These are phyloP conservation scores for Mormyrops attenuatus DNA, from an alignment of 2,797 vertebrate genomes.

Conservation along the genomic window DNA sequence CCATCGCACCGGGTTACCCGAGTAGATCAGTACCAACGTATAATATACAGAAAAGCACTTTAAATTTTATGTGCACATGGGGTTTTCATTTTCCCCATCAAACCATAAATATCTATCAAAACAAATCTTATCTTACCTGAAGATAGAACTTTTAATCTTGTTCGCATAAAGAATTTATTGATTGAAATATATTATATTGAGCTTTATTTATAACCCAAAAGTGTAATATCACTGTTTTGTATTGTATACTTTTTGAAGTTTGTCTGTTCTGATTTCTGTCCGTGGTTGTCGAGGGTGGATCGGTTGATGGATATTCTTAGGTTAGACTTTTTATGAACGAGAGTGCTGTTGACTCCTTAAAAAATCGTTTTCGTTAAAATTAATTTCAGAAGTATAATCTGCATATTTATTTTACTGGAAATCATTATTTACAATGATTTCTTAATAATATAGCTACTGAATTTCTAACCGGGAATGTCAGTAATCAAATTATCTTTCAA, in stretches of 20 bases:
- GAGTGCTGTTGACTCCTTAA: slow-evolving; percentile 10
- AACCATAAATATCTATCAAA: slow-evolving; percentile 5
- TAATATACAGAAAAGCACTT: slow-evolving; percentile 37
- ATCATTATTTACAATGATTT: slow-evolving; percentile 1
- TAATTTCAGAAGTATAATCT: background rate
- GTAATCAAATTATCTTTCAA: background rate
- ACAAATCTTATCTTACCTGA: slow-evolving; percentile 6
- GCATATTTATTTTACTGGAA: slow-evolving; percentile 1
- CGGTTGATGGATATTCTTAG: slow-evolving; percentile 7
- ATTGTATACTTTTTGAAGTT: slow-evolving; percentile 13
- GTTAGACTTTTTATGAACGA: slow-evolving; percentile 9
- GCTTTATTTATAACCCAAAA: slow-evolving; percentile 19
- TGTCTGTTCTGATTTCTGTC: background rate
- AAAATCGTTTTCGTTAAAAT: background rate
- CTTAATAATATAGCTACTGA: background rate
- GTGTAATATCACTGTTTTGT: slow-evolving; percentile 18
- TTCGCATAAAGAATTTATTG: slow-evolving; percentile 11
- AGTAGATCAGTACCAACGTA: slow-evolving; percentile 20
- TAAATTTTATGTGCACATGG: slow-evolving; percentile 33
- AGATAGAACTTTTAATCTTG: slow-evolving; percentile 15
- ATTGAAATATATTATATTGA: slow-evolving; percentile 23
- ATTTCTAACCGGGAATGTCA: background rate
- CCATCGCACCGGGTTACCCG: slow-evolving; percentile 13
- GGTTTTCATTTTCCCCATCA: background rate
- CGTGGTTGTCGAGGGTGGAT: slow-evolving; percentile 7